These are phyloP conservation scores for Pungitius pungitius DNA, from an alignment of 2,113 vertebrate genomes.

Conservation along the genomic window DNA sequence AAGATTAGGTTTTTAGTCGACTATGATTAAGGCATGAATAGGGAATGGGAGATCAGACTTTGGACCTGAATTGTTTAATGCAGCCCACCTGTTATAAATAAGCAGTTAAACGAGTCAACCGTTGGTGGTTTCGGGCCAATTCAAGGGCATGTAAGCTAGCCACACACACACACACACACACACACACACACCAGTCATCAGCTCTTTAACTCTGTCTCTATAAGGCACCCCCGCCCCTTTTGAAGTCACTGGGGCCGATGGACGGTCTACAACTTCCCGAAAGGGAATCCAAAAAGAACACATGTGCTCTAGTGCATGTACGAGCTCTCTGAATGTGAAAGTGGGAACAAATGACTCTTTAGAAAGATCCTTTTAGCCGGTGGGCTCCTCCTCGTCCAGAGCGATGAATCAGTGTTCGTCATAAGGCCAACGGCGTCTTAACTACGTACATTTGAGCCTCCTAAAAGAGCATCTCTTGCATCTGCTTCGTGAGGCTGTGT, in stretches of 20 bases:
- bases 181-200: conserved; percentile 4
- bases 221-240: conserved; percentile 10
- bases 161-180: conserved; percentile 46
- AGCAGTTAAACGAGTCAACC: conserved; percentile 74
- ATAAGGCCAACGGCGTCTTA: conserved; percentile 38
- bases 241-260: conserved; percentile 38
- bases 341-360: conserved; percentile 64
- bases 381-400: conserved; percentile 33
- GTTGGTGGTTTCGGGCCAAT: conserved; percentile 67
- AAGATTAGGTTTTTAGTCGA: conserved; percentile 74
- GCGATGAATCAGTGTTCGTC: conserved; percentile 52
- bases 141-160: conserved; percentile 67
- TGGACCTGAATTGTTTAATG: conserved; percentile 67
- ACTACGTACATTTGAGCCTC: conserved; percentile 44
- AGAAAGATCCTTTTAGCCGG: conserved; percentile 38
- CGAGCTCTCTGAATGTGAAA: conserved; percentile 48
- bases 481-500: conserved; percentile 35
- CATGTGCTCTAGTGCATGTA: conserved; percentile 57
- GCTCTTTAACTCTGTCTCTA: conserved; percentile 28
- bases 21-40: conserved; percentile 75
- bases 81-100: conserved; percentile 76
- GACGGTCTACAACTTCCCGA: conserved; percentile 41
- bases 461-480: conserved; percentile 55
- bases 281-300: conserved; percentile 65
- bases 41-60: conserved; percentile 67